Base-by-base conservation (phyloP, 1,140 invertebrate genomes). In the Drosophila hydei region DNA sequence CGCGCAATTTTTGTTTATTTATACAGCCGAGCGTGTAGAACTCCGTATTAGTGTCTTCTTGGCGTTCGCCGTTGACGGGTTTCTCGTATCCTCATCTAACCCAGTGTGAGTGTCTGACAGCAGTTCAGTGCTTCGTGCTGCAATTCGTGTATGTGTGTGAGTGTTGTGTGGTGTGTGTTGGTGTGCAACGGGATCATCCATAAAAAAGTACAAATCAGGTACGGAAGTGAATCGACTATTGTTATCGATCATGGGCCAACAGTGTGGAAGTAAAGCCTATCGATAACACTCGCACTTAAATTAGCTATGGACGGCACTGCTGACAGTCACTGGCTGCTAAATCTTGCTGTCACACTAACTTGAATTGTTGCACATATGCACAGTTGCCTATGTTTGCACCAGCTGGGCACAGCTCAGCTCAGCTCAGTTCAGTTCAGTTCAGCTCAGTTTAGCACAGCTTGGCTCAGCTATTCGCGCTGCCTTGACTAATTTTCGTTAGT, bases 21-120 rank as follows among this genome's bases (percentile, higher is more conserved):
- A 90, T 90, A 90, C 88, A 77, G 73, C 81, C 74, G 87, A 83
- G 68, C 79, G 55, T 60, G 76, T 77, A 90, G 87, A 90, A 90
- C 78, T 79, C 78, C 88, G 70, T 90, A 90, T 90, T 89, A 90
- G 81, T 90, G 88, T 90, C 88, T 90, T 90, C 87, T 90, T 90
- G 87, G 87, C 87, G 74, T 79, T 79, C 72, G 77, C 69, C 78
- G 75, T 77, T 85, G 80, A 78, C 87, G 87, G 83, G 71, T 70
- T 72, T 62, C 54, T 25, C 54, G 48, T 16, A 61, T 36, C 61
- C 38, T 62, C 68, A 71, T 52, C 79, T 62, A 21, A 21, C 19
- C 48, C 55, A 62, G 75, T 68, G 74, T 71, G 55, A 55, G 78
- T 81, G 72, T 58, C 47, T 50, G 72, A 16, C 38, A 63, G 58